phyloP scores from a whole-genome alignment of 2,113 vertebrate genomes.

The Clarias magur region DNA sequence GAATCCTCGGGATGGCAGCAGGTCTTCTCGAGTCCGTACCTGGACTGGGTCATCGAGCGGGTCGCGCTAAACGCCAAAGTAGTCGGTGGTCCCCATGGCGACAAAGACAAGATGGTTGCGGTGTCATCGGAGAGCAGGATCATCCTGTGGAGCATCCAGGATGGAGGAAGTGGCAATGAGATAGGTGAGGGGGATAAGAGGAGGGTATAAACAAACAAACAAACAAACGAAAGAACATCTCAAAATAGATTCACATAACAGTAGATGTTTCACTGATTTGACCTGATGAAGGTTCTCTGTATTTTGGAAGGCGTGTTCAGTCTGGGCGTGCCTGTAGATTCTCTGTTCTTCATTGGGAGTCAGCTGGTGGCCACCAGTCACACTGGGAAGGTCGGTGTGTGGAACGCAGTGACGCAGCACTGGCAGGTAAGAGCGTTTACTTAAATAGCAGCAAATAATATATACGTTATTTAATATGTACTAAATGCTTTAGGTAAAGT shows the following conservation, averaged over 20 bases:
- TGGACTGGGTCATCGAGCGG: conserved; percentile 92
- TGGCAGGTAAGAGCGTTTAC: conserved; percentile 82
- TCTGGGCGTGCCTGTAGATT: conserved; percentile 94
- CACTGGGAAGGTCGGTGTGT: conserved; percentile 96
- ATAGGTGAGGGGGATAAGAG: conserved; percentile 76
- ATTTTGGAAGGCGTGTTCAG: conserved; percentile 85
- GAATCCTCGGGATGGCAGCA: conserved; percentile 98
- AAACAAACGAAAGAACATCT: neutral
- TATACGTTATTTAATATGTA: neutral
- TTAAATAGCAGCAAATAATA: neutral
- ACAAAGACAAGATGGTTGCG: conserved; percentile 99
- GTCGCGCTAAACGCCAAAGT: conserved; percentile 97
- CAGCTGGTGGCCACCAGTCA: conserved; percentile 97
- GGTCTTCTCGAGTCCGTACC: conserved; percentile 92
- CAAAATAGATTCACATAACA: neutral
- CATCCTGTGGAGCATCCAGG: conserved; percentile 96
- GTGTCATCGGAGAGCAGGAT: conserved; percentile 92
- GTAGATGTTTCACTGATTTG: neutral
- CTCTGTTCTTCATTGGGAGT: conserved; percentile 96
- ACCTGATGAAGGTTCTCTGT: neutral
- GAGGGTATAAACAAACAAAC: neutral
- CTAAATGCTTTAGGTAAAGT: neutral
- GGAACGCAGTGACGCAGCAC: conserved; percentile 98
- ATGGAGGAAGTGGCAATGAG: conserved; percentile 91
- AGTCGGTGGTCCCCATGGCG: conserved; percentile 93